Conservation (phyloP, 2,113 vertebrate genomes). For the Phylloscopus trochilus region DNA sequence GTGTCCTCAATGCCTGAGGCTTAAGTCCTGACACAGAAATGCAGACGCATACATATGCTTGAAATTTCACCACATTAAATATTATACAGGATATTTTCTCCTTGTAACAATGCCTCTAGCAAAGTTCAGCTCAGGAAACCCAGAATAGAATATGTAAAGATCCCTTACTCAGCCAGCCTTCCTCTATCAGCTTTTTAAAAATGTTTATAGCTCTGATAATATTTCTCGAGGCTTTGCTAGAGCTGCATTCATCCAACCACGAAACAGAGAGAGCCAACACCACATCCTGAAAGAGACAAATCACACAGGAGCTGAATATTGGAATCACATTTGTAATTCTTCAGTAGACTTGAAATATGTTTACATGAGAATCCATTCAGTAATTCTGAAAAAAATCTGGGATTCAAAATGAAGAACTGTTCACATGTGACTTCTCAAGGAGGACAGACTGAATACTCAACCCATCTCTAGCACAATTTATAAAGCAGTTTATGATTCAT, state of each 20-base stretch:
- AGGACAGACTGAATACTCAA: background rate
- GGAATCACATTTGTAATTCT: background rate
- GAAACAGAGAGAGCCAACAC: background rate
- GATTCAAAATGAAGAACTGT: background rate
- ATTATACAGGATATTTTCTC: background rate
- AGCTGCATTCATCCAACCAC: background rate
- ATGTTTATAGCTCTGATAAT: background rate
- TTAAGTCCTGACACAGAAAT: constrained; percentile 9
- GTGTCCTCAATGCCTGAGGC: background rate
- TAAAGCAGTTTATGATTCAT: background rate
- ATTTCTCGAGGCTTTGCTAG: background rate
- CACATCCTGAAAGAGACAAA: background rate
- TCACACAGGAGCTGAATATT: background rate
- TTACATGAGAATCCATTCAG: background rate
- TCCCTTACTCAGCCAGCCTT: background rate
- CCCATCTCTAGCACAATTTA: background rate
- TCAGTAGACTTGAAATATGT: background rate
- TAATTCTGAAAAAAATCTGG: background rate
- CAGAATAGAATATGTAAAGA: background rate
- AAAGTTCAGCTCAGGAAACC: background rate
- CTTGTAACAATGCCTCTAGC: constrained; percentile 7
- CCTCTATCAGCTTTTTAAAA: background rate
- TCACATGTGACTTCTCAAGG: background rate
- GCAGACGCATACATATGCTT: background rate
- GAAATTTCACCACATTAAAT: background rate